Percentiles rank a stretch among this genome's conserved stretches.
These are phyloP conservation scores for Brachionus sp. DNA, from an alignment of 1,140 invertebrate species.

Conservation along the genomic window DNA sequence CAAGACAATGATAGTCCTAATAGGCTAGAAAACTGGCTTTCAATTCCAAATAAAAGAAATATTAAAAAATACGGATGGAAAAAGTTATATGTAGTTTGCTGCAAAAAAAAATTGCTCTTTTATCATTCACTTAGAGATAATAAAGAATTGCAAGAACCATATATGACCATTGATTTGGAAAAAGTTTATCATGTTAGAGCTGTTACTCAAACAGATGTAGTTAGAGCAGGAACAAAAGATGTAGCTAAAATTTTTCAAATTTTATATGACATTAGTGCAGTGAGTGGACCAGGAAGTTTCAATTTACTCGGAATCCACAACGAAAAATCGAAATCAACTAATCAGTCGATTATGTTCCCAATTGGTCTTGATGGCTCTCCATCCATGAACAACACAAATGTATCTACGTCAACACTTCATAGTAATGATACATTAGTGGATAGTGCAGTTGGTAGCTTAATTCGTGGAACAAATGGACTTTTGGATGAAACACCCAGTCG, in stretches of 20 bases:
- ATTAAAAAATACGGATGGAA: constrained; percentile 91
- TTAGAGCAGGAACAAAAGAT: constrained; percentile 94
- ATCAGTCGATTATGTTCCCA: constrained; percentile 20
- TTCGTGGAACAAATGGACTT: background rate
- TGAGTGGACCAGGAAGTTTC: constrained; percentile 42
- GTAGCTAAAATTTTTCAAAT: constrained; percentile 88
- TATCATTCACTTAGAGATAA: constrained; percentile 85
- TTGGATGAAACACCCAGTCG: constrained; percentile 11
- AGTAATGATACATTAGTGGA: constrained; percentile 23
- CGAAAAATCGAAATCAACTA: constrained; percentile 10
- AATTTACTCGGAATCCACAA: background rate
- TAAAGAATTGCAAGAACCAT: constrained; percentile 88
- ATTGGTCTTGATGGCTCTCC: constrained; percentile 11
- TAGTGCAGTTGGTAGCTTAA: background rate
- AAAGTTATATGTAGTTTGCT: constrained; percentile 93
- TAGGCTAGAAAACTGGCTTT: constrained; percentile 89
- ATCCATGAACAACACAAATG: constrained; percentile 26
- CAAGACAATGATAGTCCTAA: constrained; percentile 53
- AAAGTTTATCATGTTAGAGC: constrained; percentile 97
- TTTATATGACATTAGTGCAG: constrained; percentile 57
- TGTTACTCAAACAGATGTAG: constrained; percentile 96
- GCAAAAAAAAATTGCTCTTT: constrained; percentile 92
- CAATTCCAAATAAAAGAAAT: constrained; percentile 89
- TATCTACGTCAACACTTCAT: constrained; percentile 11
- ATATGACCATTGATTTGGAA: constrained; percentile 89